phyloP scores from a whole-genome alignment of 2,113 vertebrate genomes.

The Muscicapa adusta region DNA sequence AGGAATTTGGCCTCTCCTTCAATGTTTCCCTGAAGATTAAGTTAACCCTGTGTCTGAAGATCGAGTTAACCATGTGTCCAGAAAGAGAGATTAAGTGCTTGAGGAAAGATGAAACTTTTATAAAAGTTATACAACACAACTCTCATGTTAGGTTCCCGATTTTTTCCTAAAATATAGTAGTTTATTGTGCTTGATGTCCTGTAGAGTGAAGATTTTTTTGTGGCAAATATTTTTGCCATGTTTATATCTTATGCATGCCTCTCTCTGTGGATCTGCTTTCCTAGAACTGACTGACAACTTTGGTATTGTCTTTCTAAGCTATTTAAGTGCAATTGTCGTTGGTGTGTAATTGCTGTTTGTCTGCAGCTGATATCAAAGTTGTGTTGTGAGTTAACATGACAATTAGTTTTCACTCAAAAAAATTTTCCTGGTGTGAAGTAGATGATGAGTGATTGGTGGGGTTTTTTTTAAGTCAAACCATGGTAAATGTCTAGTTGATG shows the following conservation, averaged over 20 bases:
- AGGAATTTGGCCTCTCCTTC: neutral
- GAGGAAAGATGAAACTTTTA: neutral
- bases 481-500: neutral
- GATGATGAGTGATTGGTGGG: rapidly evolving
- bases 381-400: neutral
- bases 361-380: neutral
- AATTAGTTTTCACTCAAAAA: neutral
- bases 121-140: neutral
- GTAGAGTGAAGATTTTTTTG: rapidly evolving
- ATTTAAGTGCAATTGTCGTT: rapidly evolving
- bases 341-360: rapidly evolving
- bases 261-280: neutral
- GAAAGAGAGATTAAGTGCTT: neutral
- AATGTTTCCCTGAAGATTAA: neutral
- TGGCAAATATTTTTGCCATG: neutral
- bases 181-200: neutral
- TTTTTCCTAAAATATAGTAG: neutral
- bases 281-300: neutral
- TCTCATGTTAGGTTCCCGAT: neutral
- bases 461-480: neutral
- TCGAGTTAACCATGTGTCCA: neutral
- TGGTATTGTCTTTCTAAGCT: neutral
- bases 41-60: neutral
- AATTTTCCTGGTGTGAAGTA: neutral
- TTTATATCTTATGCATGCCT: neutral